Evolutionary conservation across 2,797 vertebrate species (phyloP).

Genomic region (Halcyon badia): DNA sequence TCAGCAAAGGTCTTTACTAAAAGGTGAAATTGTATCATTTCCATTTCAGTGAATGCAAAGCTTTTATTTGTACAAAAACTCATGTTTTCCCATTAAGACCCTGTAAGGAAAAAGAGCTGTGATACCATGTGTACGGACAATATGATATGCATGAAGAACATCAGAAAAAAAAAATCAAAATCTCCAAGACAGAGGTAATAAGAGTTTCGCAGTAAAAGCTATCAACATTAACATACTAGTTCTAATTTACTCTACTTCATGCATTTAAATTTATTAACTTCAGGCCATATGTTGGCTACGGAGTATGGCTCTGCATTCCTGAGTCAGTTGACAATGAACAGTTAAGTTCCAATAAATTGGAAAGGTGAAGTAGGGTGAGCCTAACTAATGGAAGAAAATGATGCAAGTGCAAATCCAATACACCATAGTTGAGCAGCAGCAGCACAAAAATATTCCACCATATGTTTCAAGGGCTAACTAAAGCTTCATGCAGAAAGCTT

Average conservation of each 20-base stretch:
- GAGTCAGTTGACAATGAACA: constrained; percentile 75
- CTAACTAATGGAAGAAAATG: constrained; percentile 79
- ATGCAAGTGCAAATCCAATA: constrained; percentile 75
- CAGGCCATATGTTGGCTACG: constrained; percentile 61
- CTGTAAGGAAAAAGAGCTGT: background rate
- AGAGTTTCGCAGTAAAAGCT: constrained; percentile 65
- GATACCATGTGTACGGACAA: background rate
- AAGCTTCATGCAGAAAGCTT: constrained; percentile 45
- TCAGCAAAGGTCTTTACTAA: background rate
- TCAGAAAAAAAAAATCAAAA: constrained; percentile 63
- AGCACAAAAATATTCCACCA: constrained; percentile 58
- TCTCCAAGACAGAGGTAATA: constrained; percentile 64
- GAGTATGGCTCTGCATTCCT: constrained; percentile 73
- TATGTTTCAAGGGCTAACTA: constrained; percentile 69
- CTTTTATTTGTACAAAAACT: constrained; percentile 51
- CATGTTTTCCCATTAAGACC: constrained; percentile 55
- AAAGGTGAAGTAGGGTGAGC: constrained; percentile 77
- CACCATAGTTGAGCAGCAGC: constrained; percentile 54
- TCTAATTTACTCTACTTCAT: constrained; percentile 79
- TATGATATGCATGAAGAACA: constrained; percentile 62
- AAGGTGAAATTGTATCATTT: constrained; percentile 14
- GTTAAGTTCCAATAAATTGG: constrained; percentile 74
- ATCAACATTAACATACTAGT: constrained; percentile 72
- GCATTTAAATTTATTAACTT: constrained; percentile 79
- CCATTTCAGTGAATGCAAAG: constrained; percentile 20